These are phyloP conservation scores for Caenorhabditis sp. DNA, from an alignment of 2,888 invertebrate genomes.

Conservation along the genomic window DNA sequence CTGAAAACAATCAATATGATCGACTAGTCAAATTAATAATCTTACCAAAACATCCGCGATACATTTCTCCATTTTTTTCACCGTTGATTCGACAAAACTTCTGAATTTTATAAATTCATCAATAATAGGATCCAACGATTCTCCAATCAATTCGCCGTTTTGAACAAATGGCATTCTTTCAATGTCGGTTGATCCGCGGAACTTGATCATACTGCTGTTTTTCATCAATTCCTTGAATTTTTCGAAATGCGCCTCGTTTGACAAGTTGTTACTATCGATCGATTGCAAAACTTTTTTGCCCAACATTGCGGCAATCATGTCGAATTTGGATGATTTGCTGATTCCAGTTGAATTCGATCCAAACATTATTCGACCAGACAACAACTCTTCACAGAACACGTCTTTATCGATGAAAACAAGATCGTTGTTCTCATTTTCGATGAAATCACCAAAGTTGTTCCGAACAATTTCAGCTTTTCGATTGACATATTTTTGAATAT, in stretches of 20 bases:
- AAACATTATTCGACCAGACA: neutral
- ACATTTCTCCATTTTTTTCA: too few relatives aligned
- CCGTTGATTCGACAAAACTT: neutral
- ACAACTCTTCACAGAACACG: neutral
- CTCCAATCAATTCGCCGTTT: neutral
- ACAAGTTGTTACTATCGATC: neutral
- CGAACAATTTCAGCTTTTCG: neutral
- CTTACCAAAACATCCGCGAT: too few relatives aligned
- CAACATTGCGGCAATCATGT: neutral
- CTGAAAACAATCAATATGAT: too few relatives aligned
- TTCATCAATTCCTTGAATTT: neutral
- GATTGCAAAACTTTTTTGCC: neutral
- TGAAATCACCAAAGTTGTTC: neutral
- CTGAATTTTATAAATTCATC: slow-evolving; percentile 1
- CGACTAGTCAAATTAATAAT: too few relatives aligned
- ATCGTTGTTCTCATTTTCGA: neutral
- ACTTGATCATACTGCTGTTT: neutral
- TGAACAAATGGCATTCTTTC: neutral
- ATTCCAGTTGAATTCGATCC: neutral
- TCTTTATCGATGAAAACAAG: neutral
- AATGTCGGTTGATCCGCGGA: neutral
- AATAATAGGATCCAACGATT: neutral
- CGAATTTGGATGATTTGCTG: neutral
- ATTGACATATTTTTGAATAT: too few relatives aligned
- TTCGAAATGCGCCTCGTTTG: neutral